Percentiles rank a stretch among this genome's conserved stretches.
Evolutionary conservation across 2,888 invertebrate genomes (phyloP).

Genomic region (Nasonovia ribisnigri): DNA sequence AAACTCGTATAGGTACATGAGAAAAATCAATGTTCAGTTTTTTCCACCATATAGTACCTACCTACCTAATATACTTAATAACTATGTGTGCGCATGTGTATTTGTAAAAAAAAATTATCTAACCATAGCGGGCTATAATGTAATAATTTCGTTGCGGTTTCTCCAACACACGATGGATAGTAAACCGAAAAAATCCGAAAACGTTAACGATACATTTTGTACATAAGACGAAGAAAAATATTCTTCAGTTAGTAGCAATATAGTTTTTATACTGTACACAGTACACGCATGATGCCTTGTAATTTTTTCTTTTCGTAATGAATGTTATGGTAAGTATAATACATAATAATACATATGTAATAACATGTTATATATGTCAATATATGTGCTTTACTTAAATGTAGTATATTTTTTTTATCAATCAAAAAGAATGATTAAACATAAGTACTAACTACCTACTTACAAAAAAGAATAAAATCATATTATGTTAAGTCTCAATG

Average conservation of each 20-base stretch:
- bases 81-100: not conserved
- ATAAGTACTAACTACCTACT: not conserved
- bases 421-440: not conserved
- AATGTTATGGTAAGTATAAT: not conserved
- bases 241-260: not conserved
- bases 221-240: constrained; percentile 1
- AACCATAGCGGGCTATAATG: not conserved
- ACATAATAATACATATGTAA: not conserved
- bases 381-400: not conserved
- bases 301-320: not conserved
- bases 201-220: constrained; percentile 41
- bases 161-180: constrained; percentile 6
- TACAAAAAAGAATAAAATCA: not conserved
- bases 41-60: not conserved
- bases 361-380: not conserved
- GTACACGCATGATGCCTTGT: constrained; percentile 5
- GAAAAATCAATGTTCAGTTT: constrained; percentile 15
- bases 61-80: constrained; percentile 5
- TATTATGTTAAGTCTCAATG: not conserved
- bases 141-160: constrained; percentile 53
- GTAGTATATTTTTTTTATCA: not conserved
- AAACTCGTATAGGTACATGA: not conserved
- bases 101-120: constrained; percentile 8
- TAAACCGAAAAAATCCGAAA: constrained; percentile 42
- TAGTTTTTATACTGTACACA: constrained; percentile 1